Conservation (phyloP, 2,888 invertebrate genomes). For the Xanthorhoe spadicearia region DNA sequence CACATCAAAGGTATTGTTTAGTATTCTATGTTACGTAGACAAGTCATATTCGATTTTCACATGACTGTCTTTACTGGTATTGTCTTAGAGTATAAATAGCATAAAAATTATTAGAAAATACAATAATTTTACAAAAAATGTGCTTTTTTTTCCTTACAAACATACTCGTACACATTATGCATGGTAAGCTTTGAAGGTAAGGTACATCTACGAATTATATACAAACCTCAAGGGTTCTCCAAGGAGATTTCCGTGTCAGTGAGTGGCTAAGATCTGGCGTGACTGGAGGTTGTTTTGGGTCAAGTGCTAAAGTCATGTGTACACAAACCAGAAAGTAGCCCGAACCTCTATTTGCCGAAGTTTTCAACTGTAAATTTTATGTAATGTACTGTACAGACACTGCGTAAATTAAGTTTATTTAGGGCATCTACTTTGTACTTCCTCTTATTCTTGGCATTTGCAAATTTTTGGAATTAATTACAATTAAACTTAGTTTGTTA, state of each 20-base stretch:
- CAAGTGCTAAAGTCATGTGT: slow-evolving; percentile 34
- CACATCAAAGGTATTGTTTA: neutral
- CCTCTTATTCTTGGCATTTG: too few relatives aligned
- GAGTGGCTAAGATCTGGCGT: slow-evolving; percentile 35
- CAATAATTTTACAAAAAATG: neutral
- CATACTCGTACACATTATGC: neutral
- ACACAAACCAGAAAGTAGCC: slow-evolving; percentile 23
- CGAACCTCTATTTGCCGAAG: slow-evolving; percentile 3
- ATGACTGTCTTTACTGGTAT: neutral
- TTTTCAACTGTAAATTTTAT: neutral
- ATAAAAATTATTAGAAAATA: neutral
- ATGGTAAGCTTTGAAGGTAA: slow-evolving; percentile 8
- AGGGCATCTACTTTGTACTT: too few relatives aligned
- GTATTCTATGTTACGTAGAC: neutral
- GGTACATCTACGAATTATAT: slow-evolving; percentile 1
- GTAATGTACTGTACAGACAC: neutral
- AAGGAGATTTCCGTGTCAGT: slow-evolving; percentile 39
- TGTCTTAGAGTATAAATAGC: neutral
- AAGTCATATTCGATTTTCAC: neutral
- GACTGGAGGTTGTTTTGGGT: slow-evolving; percentile 31
- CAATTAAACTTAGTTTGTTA: too few relatives aligned
- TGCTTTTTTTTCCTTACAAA: neutral
- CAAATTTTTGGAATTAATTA: too few relatives aligned
- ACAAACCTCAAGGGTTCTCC: slow-evolving; percentile 17
- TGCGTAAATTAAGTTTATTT: neutral